Base-by-base conservation (phyloP, 2,888 invertebrate species). In the Crocallis elinguaria region DNA sequence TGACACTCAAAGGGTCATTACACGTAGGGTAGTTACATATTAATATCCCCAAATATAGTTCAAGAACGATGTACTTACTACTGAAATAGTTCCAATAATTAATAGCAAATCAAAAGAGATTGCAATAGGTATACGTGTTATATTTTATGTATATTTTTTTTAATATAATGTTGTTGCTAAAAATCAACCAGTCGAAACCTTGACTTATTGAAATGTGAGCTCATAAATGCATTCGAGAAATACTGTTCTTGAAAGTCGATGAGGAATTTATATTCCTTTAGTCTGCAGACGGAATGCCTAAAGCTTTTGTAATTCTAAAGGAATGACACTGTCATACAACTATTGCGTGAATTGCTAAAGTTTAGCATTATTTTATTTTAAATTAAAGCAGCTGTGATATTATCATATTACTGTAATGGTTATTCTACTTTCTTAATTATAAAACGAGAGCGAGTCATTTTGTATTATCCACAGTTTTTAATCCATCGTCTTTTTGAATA, bases 131-230 rank as follows among this genome's bases (percentile, higher is more conserved):
- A 39, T n/a, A n/a, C n/a, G n/a, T n/a, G 38, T 49, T 8, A 6
- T 5, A 55, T 52, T 38, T 50, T 48, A 55, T 55, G 43, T 54
- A 38, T 46, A 45, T 60, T 7, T 42, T 51, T 49, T 43, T 29
- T 41, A 45, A 17, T 23, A 37, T 37, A 16, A 2, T 38, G 9
- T 13, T 29, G 32, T 19, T 27, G 32, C 42, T 41, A 29, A 41
- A 62, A 57, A 48, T 59, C 55, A 39, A 57, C 53, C 52, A 27
- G 39, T 44, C 19, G 23, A 33, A 46, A 36, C 62, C 60, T 63
- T 63, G 62, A 58, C 60, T 60, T 60, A 58, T 59, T 44, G 58
- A 43, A 46, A 52, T 52, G 29, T n/a, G 36, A 45, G 21, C 46
- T 48, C 23, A 30, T 36, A 25, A 45, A 52, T 52, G 46, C n/a